These are phyloP conservation scores for Netelia inedita DNA, from an alignment of 2,888 invertebrate species.

Conservation along the genomic window DNA sequence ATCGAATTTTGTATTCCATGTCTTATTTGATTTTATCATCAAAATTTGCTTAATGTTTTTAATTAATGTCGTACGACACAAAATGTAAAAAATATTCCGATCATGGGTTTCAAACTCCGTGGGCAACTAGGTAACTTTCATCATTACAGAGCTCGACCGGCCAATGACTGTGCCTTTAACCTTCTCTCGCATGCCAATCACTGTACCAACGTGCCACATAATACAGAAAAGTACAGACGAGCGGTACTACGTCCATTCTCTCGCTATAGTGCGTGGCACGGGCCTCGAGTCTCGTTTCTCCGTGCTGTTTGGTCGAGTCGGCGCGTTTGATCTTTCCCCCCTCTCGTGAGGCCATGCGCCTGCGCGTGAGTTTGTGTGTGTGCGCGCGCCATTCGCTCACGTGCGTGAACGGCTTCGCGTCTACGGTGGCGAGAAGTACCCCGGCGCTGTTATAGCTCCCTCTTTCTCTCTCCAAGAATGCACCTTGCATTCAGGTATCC, in stretches of 20 bases:
- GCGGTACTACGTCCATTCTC: constrained; percentile 29
- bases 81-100: no score
- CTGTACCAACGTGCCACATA: not conserved
- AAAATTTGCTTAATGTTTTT: no score
- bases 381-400: constrained; percentile 33
- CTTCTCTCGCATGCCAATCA: constrained; percentile 34
- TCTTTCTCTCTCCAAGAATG: constrained; percentile 74
- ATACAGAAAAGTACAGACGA: constrained; percentile 37
- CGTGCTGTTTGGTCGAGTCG: constrained; percentile 69
- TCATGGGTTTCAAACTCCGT: no score
- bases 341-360: constrained; percentile 50
- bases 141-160: not conserved
- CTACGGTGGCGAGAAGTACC: constrained; percentile 48
- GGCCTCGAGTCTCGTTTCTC: constrained; percentile 66
- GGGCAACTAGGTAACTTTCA: no score
- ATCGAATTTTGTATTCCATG: no score
- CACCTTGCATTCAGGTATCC: constrained; percentile 76
- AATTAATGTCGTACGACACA: no score
- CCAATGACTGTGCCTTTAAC: constrained; percentile 26
- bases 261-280: constrained; percentile 39
- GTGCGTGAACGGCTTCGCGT: constrained; percentile 50
- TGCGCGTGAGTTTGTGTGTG: constrained; percentile 38
- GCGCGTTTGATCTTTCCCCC: constrained; percentile 73
- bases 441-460: constrained; percentile 30
- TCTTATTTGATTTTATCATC: no score